Percentiles rank a stretch among this genome's conserved stretches.
These are phyloP conservation scores for Engraulis encrasicolus DNA, from an alignment of 2,113 vertebrate genomes.

Conservation along the genomic window DNA sequence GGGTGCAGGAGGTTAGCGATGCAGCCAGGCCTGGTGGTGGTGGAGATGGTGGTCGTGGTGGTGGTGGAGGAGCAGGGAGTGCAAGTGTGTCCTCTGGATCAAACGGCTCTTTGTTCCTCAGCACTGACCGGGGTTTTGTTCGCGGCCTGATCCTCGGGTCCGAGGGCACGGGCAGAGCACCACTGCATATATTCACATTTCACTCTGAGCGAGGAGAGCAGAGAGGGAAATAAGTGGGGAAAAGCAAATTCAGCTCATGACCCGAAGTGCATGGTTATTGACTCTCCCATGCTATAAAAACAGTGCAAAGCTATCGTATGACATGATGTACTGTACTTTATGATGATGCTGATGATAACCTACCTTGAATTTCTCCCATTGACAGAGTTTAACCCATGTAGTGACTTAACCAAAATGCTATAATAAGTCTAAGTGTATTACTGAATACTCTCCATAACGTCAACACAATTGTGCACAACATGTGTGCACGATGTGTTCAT, in stretches of 20 bases:
- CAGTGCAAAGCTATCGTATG: not conserved
- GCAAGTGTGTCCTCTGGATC: conserved; percentile 59
- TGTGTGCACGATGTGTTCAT: no score
- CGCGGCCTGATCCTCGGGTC: conserved; percentile 50
- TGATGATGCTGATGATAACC: not conserved
- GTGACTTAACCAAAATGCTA: not conserved
- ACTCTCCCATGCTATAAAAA: not conserved
- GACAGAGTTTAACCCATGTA: conserved; percentile 12
- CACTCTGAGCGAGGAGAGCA: not conserved
- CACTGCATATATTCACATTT: conserved; percentile 28
- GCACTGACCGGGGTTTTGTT: conserved; percentile 74
- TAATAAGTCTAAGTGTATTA: no score
- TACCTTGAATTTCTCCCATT: not conserved
- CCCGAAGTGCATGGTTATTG: not conserved
- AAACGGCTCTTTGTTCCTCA: conserved; percentile 70
- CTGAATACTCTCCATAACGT: no score
- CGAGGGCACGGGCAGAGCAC: conserved; percentile 40
- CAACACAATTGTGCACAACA: no score
- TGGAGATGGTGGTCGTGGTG: conserved; percentile 45
- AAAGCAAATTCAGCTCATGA: not conserved
- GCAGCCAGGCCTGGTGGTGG: no score
- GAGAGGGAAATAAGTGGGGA: not conserved
- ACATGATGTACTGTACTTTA: no score
- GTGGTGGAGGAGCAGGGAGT: conserved; percentile 52
- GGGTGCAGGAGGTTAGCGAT: no score